phyloP scores from a whole-genome alignment of 2,888 invertebrate species.

The Aquatica leii region DNA sequence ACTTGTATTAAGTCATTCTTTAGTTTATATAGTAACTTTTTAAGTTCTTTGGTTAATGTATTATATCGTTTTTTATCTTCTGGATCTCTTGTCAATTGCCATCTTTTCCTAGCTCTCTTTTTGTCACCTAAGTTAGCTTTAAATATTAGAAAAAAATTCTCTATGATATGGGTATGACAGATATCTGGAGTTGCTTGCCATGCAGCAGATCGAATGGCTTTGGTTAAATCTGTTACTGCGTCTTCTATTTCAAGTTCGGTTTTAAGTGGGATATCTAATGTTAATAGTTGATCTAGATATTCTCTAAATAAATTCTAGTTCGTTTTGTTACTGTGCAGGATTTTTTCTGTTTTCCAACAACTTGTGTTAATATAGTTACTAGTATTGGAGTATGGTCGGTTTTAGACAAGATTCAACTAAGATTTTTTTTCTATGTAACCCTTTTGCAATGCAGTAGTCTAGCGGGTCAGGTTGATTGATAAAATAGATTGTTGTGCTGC shows the following conservation, averaged over 20 bases:
- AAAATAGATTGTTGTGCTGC: neutral
- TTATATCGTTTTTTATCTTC: conserved; percentile 11
- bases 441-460: neutral
- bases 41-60: conserved; percentile 2
- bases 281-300: conserved; percentile 15
- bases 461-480: neutral
- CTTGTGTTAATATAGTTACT: conserved; percentile 6
- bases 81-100: conserved; percentile 11
- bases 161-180: neutral
- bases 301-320: conserved; percentile 10
- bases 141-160: neutral
- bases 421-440: conserved; percentile 8
- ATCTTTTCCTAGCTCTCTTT: conserved; percentile 2
- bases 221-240: conserved; percentile 10
- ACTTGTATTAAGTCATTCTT: neutral
- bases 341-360: neutral
- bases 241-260: conserved; percentile 16
- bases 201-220: conserved; percentile 10
- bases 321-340: conserved; percentile 11
- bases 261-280: conserved; percentile 6
- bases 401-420: conserved; percentile 6
- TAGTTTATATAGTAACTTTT: neutral
- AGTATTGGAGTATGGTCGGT: conserved; percentile 1
- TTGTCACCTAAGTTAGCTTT: neutral
- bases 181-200: conserved; percentile 17